A percentile compares a stretch with the other conserved stretches of the same genome.
Evolutionary conservation across 2,113 vertebrate genomes (phyloP).

Genomic region (Eulemur rufifrons): DNA sequence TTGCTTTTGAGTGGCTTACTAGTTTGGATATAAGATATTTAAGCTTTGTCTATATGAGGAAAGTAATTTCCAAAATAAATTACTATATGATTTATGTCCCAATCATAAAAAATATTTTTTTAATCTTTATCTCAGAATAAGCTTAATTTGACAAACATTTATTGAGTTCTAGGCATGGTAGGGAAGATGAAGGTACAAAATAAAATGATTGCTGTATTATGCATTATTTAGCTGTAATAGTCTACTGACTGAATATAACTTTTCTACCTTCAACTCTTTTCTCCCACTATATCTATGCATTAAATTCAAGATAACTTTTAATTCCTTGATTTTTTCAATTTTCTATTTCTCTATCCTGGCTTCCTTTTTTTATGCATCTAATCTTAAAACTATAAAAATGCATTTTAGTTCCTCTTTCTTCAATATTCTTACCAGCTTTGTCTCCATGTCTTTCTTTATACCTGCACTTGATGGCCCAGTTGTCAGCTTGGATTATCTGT

Average conservation of each 20-base stretch:
- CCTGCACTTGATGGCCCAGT: background rate
- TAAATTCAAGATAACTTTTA: background rate
- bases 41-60: background rate
- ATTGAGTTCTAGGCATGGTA: background rate
- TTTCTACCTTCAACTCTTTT: background rate
- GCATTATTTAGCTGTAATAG: background rate
- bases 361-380: background rate
- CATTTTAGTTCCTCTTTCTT: background rate
- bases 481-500: background rate
- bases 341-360: background rate
- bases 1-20: conserved; percentile 37
- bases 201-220: background rate
- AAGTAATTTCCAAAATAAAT: conserved; percentile 22
- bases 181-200: background rate
- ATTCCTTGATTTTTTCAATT: background rate
- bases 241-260: background rate
- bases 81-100: background rate
- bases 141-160: background rate
- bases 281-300: background rate
- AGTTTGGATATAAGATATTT: background rate
- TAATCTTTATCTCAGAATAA: background rate
- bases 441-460: background rate
- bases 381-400: background rate
- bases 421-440: background rate
- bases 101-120: background rate